Percentiles rank a stretch among this genome's conserved stretches.
phyloP scores from a whole-genome alignment of 2,797 vertebrate genomes.

The Hirundo rustica region DNA sequence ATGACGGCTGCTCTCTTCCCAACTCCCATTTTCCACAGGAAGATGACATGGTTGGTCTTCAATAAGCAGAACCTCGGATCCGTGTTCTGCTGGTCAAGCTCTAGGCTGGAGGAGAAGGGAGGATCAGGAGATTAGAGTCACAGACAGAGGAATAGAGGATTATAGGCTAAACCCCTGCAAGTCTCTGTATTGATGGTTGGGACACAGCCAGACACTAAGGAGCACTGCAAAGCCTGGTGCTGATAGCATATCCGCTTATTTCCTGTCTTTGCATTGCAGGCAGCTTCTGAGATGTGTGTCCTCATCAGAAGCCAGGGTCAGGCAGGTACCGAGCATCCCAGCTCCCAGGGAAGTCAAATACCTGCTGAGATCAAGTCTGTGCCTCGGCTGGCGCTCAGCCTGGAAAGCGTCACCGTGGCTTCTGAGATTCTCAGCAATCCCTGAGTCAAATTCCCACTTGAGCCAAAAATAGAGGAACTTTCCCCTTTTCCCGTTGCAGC shows the following conservation, averaged over 20 bases:
- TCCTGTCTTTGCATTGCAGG: conserved; percentile 28
- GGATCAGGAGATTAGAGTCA: conserved; percentile 59
- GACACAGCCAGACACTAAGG: conserved; percentile 19
- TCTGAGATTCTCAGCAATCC: conserved; percentile 26
- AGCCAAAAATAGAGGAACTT: conserved; percentile 47
- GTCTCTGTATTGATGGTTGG: conserved; percentile 65
- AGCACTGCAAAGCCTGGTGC: conserved; percentile 47
- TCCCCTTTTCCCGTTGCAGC: background rate
- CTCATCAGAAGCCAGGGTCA: conserved; percentile 43
- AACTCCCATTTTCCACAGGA: conserved; percentile 28
- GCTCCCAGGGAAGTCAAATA: conserved; percentile 29
- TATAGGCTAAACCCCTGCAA: conserved; percentile 48
- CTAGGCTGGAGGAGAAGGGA: background rate
- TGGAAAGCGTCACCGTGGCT: conserved; percentile 53
- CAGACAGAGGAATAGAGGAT: conserved; percentile 56
- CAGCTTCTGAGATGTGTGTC: background rate
- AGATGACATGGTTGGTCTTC: conserved; percentile 5
- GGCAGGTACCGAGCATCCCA: conserved; percentile 11
- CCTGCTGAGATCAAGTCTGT: conserved; percentile 54
- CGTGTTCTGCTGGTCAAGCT: conserved; percentile 40
- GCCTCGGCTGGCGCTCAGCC: conserved; percentile 28
- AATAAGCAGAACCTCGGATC: conserved; percentile 17
- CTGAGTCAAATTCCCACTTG: conserved; percentile 48
- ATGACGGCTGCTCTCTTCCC: background rate
- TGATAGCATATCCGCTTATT: conserved; percentile 53